Evolutionary conservation across 2,888 invertebrate species (phyloP), one percentile per base, ranked within the genome.

Genomic region (Melieria crassipennis): DNA sequence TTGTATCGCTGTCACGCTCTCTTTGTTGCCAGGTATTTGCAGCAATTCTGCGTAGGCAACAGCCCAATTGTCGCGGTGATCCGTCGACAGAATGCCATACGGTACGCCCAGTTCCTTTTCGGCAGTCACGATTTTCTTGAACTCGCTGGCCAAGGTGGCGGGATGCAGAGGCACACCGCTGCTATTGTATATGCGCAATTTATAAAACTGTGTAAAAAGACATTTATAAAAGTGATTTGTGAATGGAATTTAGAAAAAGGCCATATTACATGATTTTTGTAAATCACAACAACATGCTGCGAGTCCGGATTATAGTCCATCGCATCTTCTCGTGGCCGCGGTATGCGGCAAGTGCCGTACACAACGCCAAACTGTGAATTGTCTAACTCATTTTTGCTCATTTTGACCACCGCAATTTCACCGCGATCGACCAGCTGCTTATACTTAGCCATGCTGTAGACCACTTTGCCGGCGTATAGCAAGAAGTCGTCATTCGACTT

Each of bases 301-400:
- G 92, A 91, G 55, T 88, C 83, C 4, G 89, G 89, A 80, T 93
- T 91, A 78, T 89, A 93, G 57, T 90, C 89, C 65, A 94, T 84
- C 55, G 85, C 84, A 84, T 96, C 97, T 65, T 89, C 85, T 70
- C 89, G 89, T 11, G 87, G 84, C 42, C 89, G 89, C 0, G 97
- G 97, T 78, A 94, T 90, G 66, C 97, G 91, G 85, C 94, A 94
- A 0, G 96, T 96, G n/a, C 96, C 96, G 84, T 95, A 93, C 73
- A 98, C 91, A 86, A 93, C 93, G 77, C 92, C 91, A 85, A 97
- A 98, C 84, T 98, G 98, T 60, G 91, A 90, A 95, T 98, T 98
- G 84, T 98, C 98, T 75, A 98, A 86, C 5, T 93, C 92, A 75
- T 89, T 89, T 79, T 93, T 92, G 0, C 95, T 93, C 90, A 94